Conservation (phyloP, 1,140 invertebrate genomes). For the Drosophila teissieri region DNA sequence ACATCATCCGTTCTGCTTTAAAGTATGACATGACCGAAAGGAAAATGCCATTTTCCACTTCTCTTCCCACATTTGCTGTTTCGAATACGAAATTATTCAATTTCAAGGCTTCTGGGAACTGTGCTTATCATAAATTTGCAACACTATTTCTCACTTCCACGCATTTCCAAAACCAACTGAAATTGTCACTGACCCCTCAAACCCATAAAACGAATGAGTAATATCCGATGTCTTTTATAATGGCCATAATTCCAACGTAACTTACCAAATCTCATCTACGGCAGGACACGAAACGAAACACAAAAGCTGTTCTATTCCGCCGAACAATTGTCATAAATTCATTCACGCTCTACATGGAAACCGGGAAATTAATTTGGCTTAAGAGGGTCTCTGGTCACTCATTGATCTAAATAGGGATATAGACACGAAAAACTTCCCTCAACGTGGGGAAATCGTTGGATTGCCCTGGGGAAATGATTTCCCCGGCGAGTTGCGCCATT, state of each 20-base stretch:
- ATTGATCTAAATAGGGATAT: constrained; percentile 27
- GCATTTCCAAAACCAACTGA: constrained; percentile 2
- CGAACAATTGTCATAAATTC: constrained; percentile 61
- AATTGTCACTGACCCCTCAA: constrained; percentile 2
- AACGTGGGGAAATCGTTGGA: constrained; percentile 54
- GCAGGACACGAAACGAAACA: not conserved
- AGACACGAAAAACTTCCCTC: constrained; percentile 16
- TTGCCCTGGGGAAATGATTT: constrained; percentile 20
- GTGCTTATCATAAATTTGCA: constrained; percentile 6
- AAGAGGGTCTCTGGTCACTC: constrained; percentile 22
- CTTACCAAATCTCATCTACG: constrained; percentile 50
- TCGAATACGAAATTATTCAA: constrained; percentile 4
- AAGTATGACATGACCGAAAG: not conserved
- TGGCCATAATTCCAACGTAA: constrained; percentile 5
- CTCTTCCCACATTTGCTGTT: not conserved
- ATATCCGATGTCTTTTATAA: constrained; percentile 17
- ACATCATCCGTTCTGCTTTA: not conserved
- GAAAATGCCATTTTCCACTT: too few relatives aligned
- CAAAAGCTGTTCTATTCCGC: not conserved
- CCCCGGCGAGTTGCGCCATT: constrained; percentile 37
- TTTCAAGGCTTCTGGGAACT: constrained; percentile 10
- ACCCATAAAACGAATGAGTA: constrained; percentile 15
- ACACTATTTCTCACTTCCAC: not conserved
- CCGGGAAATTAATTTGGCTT: constrained; percentile 60
- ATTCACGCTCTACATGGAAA: constrained; percentile 37